These are phyloP conservation scores for Craterocephalus amniculus DNA, from an alignment of 2,797 vertebrate genomes.

Conservation along the genomic window DNA sequence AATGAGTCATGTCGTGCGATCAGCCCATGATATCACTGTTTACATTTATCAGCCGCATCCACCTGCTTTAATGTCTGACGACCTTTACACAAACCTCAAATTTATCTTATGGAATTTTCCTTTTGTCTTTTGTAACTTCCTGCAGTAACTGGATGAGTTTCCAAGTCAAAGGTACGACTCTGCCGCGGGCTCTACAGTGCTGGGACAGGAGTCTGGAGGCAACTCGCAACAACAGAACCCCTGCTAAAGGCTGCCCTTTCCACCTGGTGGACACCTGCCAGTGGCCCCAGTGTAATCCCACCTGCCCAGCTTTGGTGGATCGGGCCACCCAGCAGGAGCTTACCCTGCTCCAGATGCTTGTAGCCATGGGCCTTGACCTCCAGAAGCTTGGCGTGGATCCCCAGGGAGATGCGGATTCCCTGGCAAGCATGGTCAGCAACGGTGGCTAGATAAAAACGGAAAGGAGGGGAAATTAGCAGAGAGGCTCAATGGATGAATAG, in stretches of 20 bases:
- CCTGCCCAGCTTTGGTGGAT: conserved; percentile 85
- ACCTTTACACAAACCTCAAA: background rate
- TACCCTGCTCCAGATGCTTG: conserved; percentile 84
- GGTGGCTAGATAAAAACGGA: conserved; percentile 77
- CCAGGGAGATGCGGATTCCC: conserved; percentile 72
- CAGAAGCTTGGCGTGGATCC: conserved; percentile 81
- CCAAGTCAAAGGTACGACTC: conserved; percentile 83
- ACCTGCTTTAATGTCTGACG: background rate
- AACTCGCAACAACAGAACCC: conserved; percentile 80
- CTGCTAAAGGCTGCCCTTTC: conserved; percentile 85
- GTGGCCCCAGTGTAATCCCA: conserved; percentile 89
- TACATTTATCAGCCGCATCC: background rate
- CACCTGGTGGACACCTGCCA: conserved; percentile 86
- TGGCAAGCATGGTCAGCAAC: conserved; percentile 80
- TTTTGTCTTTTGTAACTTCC: background rate
- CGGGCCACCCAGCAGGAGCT: conserved; percentile 85
- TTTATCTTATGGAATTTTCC: background rate
- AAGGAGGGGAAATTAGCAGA: conserved; percentile 27
- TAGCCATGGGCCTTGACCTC: conserved; percentile 84
- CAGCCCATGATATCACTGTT: background rate
- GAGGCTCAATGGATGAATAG: conserved; percentile 22
- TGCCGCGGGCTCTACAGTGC: conserved; percentile 86
- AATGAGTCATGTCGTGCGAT: conserved; percentile 16
- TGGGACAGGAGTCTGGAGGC: conserved; percentile 88
- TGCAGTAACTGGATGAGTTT: conserved; percentile 86